phyloP scores from a whole-genome alignment of 2,797 vertebrate species.

The Bradypodion pumilum region DNA sequence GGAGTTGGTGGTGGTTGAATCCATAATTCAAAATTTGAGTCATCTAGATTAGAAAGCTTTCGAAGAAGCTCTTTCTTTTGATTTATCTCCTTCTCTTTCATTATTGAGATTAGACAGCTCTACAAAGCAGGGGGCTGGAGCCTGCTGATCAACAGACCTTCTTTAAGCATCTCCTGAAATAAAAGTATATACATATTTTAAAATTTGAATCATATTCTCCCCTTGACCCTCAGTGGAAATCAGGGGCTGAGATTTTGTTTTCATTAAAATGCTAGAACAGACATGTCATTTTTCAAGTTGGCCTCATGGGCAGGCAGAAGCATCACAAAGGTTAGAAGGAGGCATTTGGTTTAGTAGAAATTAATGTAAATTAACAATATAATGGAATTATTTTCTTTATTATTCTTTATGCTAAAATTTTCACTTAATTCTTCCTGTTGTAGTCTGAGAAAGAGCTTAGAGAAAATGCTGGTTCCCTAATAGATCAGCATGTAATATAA shows the following conservation, averaged over 20 bases:
- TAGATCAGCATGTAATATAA: too few species aligned
- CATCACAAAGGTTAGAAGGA: constrained; percentile 57
- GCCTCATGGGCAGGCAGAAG: constrained; percentile 61
- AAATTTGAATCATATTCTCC: constrained; percentile 29
- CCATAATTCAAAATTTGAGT: constrained; percentile 35
- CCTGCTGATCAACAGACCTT: constrained; percentile 34
- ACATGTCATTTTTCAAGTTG: constrained; percentile 55
- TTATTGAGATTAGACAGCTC: constrained; percentile 41
- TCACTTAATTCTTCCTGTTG: too few species aligned
- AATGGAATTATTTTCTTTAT: too few species aligned
- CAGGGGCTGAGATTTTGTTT: constrained; percentile 42
- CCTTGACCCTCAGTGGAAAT: constrained; percentile 23
- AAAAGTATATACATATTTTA: constrained; percentile 18
- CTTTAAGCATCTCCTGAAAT: constrained; percentile 40
- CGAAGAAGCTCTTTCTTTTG: constrained; percentile 7
- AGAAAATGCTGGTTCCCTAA: too few species aligned
- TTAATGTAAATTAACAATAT: constrained; percentile 51
- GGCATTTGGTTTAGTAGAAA: constrained; percentile 45
- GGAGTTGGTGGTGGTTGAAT: constrained; percentile 19
- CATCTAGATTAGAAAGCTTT: constrained; percentile 32
- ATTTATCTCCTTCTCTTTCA: constrained; percentile 17
- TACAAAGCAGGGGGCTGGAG: constrained; percentile 4
- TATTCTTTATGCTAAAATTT: too few species aligned
- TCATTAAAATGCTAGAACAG: constrained; percentile 66
- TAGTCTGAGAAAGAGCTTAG: too few species aligned